These are phyloP conservation scores for Leptopterna dolabrata DNA, from an alignment of 2,888 invertebrate genomes.

Conservation along the genomic window DNA sequence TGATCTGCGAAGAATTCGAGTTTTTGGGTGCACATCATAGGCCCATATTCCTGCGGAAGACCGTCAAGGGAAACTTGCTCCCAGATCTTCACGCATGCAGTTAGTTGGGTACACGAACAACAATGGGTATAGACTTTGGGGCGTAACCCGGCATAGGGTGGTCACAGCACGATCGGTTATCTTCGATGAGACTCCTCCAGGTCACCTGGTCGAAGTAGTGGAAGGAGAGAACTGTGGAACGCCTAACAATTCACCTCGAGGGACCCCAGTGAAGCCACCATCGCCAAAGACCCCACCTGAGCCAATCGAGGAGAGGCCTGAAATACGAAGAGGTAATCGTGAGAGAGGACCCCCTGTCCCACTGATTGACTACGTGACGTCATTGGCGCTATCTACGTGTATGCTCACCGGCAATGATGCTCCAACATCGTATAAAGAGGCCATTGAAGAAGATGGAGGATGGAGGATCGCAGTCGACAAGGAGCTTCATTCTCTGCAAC, in stretches of 20 bases:
- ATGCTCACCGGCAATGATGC: not conserved
- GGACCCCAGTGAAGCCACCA: not conserved
- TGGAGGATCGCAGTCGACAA: constrained; percentile 42
- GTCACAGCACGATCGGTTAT: constrained; percentile 13
- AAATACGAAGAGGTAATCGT: not conserved
- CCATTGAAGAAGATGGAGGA: not conserved
- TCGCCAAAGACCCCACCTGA: not conserved
- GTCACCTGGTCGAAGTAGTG: not conserved
- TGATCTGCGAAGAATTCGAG: constrained; percentile 62
- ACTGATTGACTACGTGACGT: not conserved
- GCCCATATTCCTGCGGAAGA: constrained; percentile 26
- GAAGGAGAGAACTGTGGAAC: not conserved
- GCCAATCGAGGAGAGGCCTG: not conserved
- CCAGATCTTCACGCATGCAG: not conserved
- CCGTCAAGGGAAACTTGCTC: constrained; percentile 9
- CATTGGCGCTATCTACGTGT: not conserved
- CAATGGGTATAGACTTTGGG: constrained; percentile 39
- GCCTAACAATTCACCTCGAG: not conserved
- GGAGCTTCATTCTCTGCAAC: constrained; percentile 24
- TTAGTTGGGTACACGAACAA: constrained; percentile 30
- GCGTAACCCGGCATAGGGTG: constrained; percentile 3
- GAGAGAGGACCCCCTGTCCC: constrained; percentile 56
- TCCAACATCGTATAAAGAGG: constrained; percentile 17
- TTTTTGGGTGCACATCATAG: constrained; percentile 63
- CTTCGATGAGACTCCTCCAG: constrained; percentile 18